phyloP scores from a whole-genome alignment of 2,797 vertebrate genomes.

The Halcyon smyrnensis region DNA sequence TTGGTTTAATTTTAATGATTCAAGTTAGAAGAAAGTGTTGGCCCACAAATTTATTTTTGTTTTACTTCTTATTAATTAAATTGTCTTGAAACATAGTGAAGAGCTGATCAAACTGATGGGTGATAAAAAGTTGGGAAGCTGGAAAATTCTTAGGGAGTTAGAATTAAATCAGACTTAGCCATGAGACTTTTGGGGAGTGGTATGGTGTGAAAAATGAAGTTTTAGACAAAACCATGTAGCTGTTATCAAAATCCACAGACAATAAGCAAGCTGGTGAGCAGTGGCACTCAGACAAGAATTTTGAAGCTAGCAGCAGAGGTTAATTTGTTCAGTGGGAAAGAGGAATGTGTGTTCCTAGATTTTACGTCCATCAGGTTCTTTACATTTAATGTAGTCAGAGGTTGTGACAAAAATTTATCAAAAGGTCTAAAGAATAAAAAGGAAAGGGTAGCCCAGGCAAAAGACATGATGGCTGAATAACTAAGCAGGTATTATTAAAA shows the following conservation, averaged over 20 bases:
- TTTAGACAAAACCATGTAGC: neutral
- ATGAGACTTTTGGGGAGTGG: neutral
- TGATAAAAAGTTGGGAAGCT: neutral
- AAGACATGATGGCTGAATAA: neutral
- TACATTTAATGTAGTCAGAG: neutral
- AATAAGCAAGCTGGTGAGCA: neutral
- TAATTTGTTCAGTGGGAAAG: neutral
- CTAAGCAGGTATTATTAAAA: neutral
- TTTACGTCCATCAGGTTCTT: neutral
- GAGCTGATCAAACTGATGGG: neutral
- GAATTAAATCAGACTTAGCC: neutral
- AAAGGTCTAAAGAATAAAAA: neutral
- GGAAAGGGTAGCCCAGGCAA: neutral
- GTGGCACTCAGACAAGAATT: neutral
- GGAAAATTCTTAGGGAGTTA: neutral
- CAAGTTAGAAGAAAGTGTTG: neutral
- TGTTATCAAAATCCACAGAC: neutral
- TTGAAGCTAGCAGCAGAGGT: neutral
- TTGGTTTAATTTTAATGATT: neutral
- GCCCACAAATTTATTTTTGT: neutral
- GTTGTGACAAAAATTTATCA: neutral
- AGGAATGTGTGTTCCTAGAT: neutral
- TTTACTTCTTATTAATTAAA: neutral
- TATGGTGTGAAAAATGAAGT: neutral
- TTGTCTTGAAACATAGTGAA: neutral